A percentile compares a stretch with the other conserved stretches of the same genome.
Evolutionary conservation across 2,113 vertebrate genomes (phyloP).

Genomic region (Colossoma macropomum): DNA sequence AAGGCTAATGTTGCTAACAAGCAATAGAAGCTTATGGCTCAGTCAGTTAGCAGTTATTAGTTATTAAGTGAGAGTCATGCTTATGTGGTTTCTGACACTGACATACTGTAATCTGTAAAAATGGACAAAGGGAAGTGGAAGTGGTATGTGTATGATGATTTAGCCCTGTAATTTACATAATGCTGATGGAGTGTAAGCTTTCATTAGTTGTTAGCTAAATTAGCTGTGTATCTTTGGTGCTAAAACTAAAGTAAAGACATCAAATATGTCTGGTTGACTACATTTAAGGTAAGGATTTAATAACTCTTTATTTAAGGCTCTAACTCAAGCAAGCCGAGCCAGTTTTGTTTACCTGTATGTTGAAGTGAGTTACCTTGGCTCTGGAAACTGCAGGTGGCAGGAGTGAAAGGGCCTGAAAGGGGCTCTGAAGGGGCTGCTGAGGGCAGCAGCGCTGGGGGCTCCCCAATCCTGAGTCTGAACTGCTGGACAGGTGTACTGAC

Average conservation of each 20-base stretch:
- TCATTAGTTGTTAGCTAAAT: background rate
- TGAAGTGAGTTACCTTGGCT: slow-evolving; percentile 27
- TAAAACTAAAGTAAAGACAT: no score
- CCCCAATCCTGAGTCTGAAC: slow-evolving; percentile 14
- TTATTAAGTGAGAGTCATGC: no score
- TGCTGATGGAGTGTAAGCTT: background rate
- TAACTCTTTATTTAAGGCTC: background rate
- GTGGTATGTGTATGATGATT: no score
- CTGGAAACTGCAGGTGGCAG: background rate
- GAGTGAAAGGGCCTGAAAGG: background rate
- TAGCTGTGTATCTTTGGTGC: no score
- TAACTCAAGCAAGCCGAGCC: background rate
- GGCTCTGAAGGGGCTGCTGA: slow-evolving; percentile 3
- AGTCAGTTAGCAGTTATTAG: no score
- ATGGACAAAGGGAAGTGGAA: no score
- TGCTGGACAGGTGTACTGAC: slow-evolving; percentile 21
- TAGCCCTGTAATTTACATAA: background rate
- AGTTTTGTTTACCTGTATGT: background rate
- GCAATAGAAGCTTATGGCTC: no score
- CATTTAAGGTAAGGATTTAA: no score
- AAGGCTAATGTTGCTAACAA: background rate
- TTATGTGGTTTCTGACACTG: no score
- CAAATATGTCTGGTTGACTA: no score
- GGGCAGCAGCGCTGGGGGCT: slow-evolving; percentile 25
- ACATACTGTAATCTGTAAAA: no score